Percentiles rank a stretch among this genome's conserved stretches.
Evolutionary conservation across 2,797 vertebrate genomes (phyloP).

Genomic region (Sebastolobus alascanus): DNA sequence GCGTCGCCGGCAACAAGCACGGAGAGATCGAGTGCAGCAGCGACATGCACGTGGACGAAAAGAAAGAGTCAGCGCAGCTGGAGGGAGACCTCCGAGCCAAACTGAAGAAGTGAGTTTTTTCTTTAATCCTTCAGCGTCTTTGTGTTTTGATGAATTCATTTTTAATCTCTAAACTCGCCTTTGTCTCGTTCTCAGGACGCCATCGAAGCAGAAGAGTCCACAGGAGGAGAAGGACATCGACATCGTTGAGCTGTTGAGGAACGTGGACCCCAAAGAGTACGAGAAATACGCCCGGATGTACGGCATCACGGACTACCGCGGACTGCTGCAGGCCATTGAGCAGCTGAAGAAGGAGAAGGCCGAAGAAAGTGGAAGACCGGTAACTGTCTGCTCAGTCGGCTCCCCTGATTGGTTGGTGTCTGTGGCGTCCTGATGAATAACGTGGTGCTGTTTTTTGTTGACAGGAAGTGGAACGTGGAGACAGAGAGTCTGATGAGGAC

Average conservation of each 20-base stretch:
- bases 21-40: constrained; percentile 95
- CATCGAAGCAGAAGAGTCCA: constrained; percentile 93
- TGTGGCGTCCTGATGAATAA: background rate
- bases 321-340: constrained; percentile 97
- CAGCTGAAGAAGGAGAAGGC: constrained; percentile 92
- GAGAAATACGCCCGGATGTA: constrained; percentile 99
- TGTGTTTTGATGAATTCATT: background rate
- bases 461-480: constrained; percentile 93
- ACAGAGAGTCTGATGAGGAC: constrained; percentile 92
- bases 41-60: constrained; percentile 93
- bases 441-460: constrained; percentile 28
- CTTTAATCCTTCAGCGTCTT: background rate
- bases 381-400: constrained; percentile 62
- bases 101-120: constrained; percentile 93
- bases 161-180: background rate
- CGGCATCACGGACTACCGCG: constrained; percentile 98
- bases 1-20: constrained; percentile 93
- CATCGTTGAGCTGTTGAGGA: constrained; percentile 97
- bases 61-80: constrained; percentile 82
- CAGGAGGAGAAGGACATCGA: constrained; percentile 95
- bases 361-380: constrained; percentile 93
- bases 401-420: background rate
- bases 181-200: constrained; percentile 85
- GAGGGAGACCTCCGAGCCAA: constrained; percentile 95
- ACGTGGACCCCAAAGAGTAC: constrained; percentile 99